Percentiles rank a stretch among this genome's conserved stretches.
Evolutionary conservation across 2,888 invertebrate species (phyloP).

Genomic region (Lepetodrilus schrolli): DNA sequence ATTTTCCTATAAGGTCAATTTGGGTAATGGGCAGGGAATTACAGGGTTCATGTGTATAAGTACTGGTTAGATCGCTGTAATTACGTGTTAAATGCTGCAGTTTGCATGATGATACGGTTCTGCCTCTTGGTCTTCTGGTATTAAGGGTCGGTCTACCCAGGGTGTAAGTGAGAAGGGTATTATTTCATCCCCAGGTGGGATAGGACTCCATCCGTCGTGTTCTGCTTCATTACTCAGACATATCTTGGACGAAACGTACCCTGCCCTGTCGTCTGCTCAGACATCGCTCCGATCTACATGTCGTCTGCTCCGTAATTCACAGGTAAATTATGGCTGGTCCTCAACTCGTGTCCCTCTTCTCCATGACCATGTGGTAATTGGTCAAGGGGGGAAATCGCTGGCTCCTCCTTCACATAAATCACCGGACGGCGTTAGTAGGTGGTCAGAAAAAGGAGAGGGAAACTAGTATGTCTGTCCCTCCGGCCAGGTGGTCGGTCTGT

Average conservation of each 20-base stretch:
- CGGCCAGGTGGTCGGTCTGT: background rate
- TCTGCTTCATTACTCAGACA: no score
- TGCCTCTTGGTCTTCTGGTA: background rate
- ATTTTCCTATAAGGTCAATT: slow-evolving; percentile 1
- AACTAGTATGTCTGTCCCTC: no score
- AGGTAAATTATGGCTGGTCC: background rate
- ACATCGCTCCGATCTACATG: no score
- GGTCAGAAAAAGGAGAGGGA: slow-evolving; percentile 6
- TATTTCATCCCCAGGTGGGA: no score
- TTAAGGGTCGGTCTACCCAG: no score
- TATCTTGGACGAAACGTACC: no score
- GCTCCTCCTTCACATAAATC: slow-evolving; percentile 9
- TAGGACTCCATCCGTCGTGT: no score
- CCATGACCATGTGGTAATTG: slow-evolving; percentile 17
- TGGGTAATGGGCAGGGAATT: background rate
- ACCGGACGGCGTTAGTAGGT: background rate
- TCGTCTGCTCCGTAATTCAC: no score
- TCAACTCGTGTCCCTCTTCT: background rate
- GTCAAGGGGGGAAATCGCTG: background rate
- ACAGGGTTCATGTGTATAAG: background rate
- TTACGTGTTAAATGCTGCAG: background rate
- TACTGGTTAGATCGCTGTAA: background rate
- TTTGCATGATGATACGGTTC: background rate
- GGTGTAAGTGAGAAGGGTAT: no score
- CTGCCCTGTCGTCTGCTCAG: no score